Evolutionary conservation across 2,797 vertebrate genomes (phyloP).

Genomic region (Spizella passerina): DNA sequence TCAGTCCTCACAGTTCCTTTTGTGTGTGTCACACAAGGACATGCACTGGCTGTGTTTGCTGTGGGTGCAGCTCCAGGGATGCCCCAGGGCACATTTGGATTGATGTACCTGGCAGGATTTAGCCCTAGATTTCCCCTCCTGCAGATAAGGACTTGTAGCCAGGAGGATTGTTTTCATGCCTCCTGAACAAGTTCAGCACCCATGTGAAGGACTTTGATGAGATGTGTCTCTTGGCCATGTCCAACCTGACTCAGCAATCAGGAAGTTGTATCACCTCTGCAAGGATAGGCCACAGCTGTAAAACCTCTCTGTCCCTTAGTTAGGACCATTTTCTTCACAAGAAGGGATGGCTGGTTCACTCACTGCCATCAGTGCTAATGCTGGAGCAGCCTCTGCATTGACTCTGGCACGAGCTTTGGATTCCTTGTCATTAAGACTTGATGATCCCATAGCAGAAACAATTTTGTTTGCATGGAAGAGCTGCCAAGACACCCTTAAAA

Average conservation of each 20-base stretch:
- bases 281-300: neutral
- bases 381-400: neutral
- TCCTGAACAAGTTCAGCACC: neutral
- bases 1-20: neutral
- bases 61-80: neutral
- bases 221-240: neutral
- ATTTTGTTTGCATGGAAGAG: conserved; percentile 31
- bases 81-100: neutral
- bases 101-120: neutral
- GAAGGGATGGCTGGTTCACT: accelerated
- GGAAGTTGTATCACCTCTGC: neutral
- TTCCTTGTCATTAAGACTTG: conserved; percentile 53
- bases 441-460: conserved; percentile 52
- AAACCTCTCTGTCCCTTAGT: neutral
- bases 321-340: neutral
- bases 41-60: accelerated
- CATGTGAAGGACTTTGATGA: neutral
- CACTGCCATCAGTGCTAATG: neutral
- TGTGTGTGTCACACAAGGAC: accelerated
- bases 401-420: conserved; percentile 58
- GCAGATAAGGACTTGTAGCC: neutral
- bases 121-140: neutral
- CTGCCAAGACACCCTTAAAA: conserved; percentile 69
- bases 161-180: neutral
- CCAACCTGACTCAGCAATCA: neutral